Evolutionary conservation across 2,113 vertebrate genomes (phyloP).

Genomic region (Toxotes chatareus): DNA sequence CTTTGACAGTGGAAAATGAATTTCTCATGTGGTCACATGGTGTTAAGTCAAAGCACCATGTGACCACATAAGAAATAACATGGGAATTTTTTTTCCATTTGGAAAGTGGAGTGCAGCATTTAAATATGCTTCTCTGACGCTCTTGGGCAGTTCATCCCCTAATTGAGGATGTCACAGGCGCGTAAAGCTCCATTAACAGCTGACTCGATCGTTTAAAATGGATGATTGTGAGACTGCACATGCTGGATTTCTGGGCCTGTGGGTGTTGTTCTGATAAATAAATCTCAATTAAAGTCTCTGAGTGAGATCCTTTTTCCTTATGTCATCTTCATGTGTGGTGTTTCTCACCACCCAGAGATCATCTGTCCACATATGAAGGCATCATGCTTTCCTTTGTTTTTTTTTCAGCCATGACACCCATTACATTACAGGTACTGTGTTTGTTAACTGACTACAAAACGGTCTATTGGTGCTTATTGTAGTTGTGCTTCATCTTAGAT

Average conservation of each 20-base stretch:
- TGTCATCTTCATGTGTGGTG: neutral
- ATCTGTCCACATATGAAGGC: neutral
- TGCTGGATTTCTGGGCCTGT: neutral
- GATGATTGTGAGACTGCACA: neutral
- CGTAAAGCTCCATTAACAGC: slow-evolving; percentile 13
- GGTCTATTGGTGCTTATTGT: no score
- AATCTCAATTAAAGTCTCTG: neutral
- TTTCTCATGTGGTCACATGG: neutral
- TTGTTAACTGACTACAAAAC: no score
- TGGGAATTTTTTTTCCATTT: neutral
- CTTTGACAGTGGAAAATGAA: neutral
- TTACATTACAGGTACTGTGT: neutral
- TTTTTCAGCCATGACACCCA: neutral
- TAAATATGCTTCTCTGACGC: neutral
- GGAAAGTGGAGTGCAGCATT: neutral
- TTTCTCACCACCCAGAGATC: neutral
- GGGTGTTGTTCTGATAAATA: neutral
- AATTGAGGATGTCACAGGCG: slow-evolving; percentile 8
- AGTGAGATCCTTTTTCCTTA: neutral
- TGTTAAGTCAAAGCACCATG: no score
- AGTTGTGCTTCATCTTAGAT: no score
- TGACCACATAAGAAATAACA: no score
- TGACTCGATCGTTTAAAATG: slow-evolving; percentile 13
- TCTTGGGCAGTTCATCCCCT: neutral
- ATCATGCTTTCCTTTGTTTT: neutral